Percentiles rank a stretch among this genome's conserved stretches.
phyloP scores from a whole-genome alignment of 2,888 invertebrate genomes.

The Holacanthella duospinosa region DNA sequence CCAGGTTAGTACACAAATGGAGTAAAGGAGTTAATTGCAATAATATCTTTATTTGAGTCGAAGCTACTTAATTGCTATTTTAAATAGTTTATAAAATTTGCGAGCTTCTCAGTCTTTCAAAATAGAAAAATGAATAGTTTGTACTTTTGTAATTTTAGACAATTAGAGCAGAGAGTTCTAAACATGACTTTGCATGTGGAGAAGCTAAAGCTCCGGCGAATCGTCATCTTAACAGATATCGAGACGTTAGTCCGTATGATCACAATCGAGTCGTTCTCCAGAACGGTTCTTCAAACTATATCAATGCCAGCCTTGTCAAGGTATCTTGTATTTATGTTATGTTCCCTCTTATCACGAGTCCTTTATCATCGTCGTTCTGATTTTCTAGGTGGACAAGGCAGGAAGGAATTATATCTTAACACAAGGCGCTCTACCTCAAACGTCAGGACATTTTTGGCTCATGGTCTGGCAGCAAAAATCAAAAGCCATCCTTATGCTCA shows the following conservation, averaged over 20 bases:
- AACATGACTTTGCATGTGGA: conserved; percentile 45
- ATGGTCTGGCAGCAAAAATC: conserved; percentile 95
- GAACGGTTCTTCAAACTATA: conserved; percentile 69
- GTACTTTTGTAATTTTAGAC: conserved; percentile 48
- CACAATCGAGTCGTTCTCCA: conserved; percentile 74
- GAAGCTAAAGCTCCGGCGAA: conserved; percentile 70
- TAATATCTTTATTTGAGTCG: not conserved
- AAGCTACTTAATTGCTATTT: not conserved
- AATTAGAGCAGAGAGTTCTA: conserved; percentile 57
- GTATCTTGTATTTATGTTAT: no score
- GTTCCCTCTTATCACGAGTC: no score
- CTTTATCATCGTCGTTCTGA: no score
- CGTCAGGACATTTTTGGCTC: conserved; percentile 88
- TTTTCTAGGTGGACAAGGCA: conserved; percentile 61
- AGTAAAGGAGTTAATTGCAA: not conserved
- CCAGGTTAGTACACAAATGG: conserved; percentile 46
- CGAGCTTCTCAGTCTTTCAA: no score
- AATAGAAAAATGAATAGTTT: conserved; percentile 3
- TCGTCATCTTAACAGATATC: conserved; percentile 75
- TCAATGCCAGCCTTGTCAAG: conserved; percentile 85
- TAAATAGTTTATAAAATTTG: not conserved
- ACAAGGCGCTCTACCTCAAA: conserved; percentile 82
- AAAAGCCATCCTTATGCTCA: conserved; percentile 86
- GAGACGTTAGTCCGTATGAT: conserved; percentile 93
- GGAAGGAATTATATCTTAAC: conserved; percentile 83